phyloP scores from a whole-genome alignment of 1,140 invertebrate species.

The Callitettix versicolor region DNA sequence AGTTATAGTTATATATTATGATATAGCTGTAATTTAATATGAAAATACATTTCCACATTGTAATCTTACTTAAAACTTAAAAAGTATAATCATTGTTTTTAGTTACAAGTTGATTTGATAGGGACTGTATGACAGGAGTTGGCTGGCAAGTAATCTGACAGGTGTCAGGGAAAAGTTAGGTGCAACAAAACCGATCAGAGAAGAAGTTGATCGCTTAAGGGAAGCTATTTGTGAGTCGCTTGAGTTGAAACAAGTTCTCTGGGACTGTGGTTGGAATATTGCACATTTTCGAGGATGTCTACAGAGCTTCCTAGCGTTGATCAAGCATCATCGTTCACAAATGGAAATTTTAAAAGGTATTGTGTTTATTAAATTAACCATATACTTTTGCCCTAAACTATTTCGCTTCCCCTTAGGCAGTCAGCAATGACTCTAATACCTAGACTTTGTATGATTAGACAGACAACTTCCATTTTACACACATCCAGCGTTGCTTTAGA shows the following conservation, averaged over 20 bases:
- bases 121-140: conserved; percentile 35
- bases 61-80: too few species aligned
- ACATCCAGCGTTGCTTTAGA: too few species aligned
- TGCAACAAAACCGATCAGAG: conserved; percentile 26
- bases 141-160: conserved; percentile 51
- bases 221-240: conserved; percentile 41
- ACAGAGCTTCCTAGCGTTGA: conserved; percentile 59
- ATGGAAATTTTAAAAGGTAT: conserved; percentile 52
- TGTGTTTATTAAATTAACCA: too few species aligned
- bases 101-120: not conserved
- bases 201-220: conserved; percentile 38
- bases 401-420: too few species aligned
- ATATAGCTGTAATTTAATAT: too few species aligned
- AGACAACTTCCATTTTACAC: too few species aligned
- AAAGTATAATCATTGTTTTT: too few species aligned
- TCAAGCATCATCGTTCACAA: conserved; percentile 53
- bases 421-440: too few species aligned
- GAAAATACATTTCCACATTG: too few species aligned
- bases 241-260: conserved; percentile 47
- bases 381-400: too few species aligned
- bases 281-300: conserved; percentile 76
- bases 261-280: conserved; percentile 81
- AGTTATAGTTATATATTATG: too few species aligned
- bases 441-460: too few species aligned
- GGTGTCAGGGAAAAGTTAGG: conserved; percentile 47